phyloP scores from a whole-genome alignment of 2,113 vertebrate genomes.

The Nothoprocta pentlandii region DNA sequence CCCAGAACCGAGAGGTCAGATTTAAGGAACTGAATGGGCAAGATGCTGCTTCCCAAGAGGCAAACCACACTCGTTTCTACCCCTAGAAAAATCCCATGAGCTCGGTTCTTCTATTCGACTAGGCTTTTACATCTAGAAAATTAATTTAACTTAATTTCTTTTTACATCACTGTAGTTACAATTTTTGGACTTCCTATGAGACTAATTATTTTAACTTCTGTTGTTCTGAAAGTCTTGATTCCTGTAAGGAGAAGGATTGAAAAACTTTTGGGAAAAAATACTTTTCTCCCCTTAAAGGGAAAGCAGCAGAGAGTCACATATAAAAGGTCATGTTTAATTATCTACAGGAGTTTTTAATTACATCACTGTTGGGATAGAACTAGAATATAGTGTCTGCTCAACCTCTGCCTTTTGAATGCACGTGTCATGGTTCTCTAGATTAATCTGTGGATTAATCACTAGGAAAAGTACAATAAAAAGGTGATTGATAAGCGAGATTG shows the following conservation, averaged over 20 bases:
- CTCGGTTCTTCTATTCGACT: accelerated
- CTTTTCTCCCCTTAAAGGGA: not conserved
- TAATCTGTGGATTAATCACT: not conserved
- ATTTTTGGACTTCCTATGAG: not conserved
- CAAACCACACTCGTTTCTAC: not conserved
- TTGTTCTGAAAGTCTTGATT: not conserved
- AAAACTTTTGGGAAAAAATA: not conserved
- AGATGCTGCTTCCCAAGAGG: not conserved
- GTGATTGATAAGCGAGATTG: not conserved
- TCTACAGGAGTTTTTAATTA: not conserved
- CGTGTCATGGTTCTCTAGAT: not conserved
- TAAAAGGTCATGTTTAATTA: not conserved
- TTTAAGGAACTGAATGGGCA: not conserved
- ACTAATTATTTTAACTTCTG: not conserved
- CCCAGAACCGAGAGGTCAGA: not conserved
- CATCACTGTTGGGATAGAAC: not conserved
- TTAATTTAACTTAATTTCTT: not conserved
- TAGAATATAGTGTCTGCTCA: not conserved
- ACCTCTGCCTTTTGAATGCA: not conserved
- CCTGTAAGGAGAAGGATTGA: not conserved
- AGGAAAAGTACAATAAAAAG: not conserved
- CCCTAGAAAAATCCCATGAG: not conserved
- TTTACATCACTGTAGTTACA: not conserved
- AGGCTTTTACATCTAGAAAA: not conserved
- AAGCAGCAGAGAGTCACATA: not conserved